Evolutionary conservation across 2,888 invertebrate genomes (phyloP).

Genomic region (Graphium colonna): DNA sequence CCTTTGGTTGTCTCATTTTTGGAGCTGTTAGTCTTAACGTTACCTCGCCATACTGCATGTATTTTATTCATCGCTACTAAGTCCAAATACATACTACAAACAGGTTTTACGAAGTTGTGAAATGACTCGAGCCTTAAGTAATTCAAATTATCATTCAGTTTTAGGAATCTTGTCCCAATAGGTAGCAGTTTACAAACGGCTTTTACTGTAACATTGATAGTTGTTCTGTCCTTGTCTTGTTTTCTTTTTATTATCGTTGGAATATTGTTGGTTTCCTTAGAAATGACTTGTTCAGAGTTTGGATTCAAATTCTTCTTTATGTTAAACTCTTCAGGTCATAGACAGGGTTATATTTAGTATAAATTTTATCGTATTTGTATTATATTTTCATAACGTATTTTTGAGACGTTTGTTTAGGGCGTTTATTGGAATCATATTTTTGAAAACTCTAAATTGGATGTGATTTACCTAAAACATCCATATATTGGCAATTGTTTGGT

Average conservation of each 20-base stretch:
- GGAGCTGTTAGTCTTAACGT: constrained; percentile 4
- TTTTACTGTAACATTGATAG: constrained; percentile 32
- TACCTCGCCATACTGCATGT: constrained; percentile 8
- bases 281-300: constrained; percentile 74
- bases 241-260: constrained; percentile 28
- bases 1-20: background rate
- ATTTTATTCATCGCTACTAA: constrained; percentile 5
- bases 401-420: constrained; percentile 77
- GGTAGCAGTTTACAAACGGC: constrained; percentile 27
- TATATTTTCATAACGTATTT: constrained; percentile 80
- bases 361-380: constrained; percentile 79
- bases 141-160: constrained; percentile 34
- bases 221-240: constrained; percentile 25
- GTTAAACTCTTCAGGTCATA: constrained; percentile 79
- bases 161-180: constrained; percentile 26
- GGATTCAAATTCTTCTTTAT: constrained; percentile 56
- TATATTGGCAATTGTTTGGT: constrained; percentile 47
- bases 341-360: constrained; percentile 81
- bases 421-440: constrained; percentile 78
- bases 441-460: constrained; percentile 73
- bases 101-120: constrained; percentile 63
- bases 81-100: constrained; percentile 33
- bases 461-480: constrained; percentile 66
- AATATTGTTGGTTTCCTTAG: constrained; percentile 44
- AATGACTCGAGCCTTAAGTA: constrained; percentile 60